A percentile compares a stretch with the other conserved stretches of the same genome.
These are phyloP conservation scores for Crotalus helleri DNA, from an alignment of 2,113 vertebrate genomes.

Conservation along the genomic window DNA sequence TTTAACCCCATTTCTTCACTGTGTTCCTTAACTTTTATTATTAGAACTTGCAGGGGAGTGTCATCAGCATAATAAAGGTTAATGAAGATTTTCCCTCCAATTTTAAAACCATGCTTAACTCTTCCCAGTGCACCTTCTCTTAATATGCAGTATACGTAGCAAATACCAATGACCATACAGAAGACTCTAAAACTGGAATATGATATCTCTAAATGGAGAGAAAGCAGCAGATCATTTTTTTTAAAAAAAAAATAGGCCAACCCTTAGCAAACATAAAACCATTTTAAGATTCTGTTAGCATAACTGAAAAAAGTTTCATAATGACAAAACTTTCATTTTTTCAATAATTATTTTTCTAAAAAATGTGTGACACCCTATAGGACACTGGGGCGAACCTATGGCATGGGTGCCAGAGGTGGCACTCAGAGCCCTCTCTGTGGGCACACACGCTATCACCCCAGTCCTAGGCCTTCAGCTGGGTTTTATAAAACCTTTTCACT, in stretches of 20 bases:
- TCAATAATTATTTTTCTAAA: background rate
- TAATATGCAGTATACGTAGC: background rate
- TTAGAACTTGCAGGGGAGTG: background rate
- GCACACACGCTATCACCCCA: no score
- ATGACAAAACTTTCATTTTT: slow-evolving; percentile 32
- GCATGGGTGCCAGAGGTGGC: no score
- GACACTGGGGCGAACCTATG: background rate
- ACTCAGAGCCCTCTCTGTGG: no score
- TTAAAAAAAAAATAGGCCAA: slow-evolving; percentile 15
- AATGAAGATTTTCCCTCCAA: background rate
- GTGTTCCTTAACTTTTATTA: background rate
- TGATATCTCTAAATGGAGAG: slow-evolving; percentile 15
- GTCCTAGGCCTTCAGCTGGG: no score
- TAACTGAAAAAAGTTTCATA: slow-evolving; percentile 43
- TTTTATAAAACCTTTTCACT: no score
- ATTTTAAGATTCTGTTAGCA: slow-evolving; percentile 28
- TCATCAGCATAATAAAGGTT: background rate
- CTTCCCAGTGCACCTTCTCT: background rate
- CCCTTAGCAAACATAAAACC: slow-evolving; percentile 31
- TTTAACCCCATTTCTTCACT: background rate
- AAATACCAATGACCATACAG: background rate
- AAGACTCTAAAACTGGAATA: slow-evolving; percentile 26
- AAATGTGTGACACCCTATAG: slow-evolving; percentile 36
- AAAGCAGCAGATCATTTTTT: slow-evolving; percentile 16
- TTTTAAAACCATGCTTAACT: background rate